A percentile compares a stretch with the other conserved stretches of the same genome.
phyloP scores from a whole-genome alignment of 2,888 invertebrate species.

The Phengaris arion region DNA sequence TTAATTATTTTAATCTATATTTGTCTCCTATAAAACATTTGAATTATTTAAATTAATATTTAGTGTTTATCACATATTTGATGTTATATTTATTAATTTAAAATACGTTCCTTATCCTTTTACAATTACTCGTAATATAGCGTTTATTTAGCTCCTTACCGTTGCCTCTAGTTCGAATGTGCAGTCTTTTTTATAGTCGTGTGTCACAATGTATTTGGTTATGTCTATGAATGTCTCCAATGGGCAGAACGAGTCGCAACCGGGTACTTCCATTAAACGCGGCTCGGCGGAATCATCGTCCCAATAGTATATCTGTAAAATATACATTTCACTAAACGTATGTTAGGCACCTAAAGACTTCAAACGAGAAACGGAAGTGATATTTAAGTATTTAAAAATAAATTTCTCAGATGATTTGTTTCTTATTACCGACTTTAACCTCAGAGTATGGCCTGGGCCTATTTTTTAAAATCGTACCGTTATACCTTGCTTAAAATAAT shows the following conservation, averaged over 20 bases:
- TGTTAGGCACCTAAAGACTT: neutral
- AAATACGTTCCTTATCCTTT: neutral
- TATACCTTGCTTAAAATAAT: too few species aligned
- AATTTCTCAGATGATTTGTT: too few species aligned
- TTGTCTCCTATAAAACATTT: conserved; percentile 36
- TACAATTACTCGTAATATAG: neutral
- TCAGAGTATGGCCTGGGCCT: too few species aligned
- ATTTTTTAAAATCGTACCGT: too few species aligned
- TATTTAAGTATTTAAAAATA: too few species aligned
- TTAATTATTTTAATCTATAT: conserved; percentile 46
- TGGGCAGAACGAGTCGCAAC: conserved; percentile 75
- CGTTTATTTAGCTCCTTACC: neutral
- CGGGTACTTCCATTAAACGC: conserved; percentile 73
- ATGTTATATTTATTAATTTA: neutral
- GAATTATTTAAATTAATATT: neutral
- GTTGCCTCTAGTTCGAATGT: conserved; percentile 40
- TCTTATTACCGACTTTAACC: too few species aligned
- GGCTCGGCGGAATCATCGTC: conserved; percentile 74
- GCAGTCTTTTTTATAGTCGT: conserved; percentile 70
- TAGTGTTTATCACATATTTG: conserved; percentile 3
- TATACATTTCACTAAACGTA: neutral
- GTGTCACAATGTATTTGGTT: conserved; percentile 66
- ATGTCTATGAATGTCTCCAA: conserved; percentile 72
- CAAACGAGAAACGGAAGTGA: too few species aligned
- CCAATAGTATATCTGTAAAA: conserved; percentile 75